phyloP scores from a whole-genome alignment of 2,113 vertebrate genomes.

The Candoia aspera region DNA sequence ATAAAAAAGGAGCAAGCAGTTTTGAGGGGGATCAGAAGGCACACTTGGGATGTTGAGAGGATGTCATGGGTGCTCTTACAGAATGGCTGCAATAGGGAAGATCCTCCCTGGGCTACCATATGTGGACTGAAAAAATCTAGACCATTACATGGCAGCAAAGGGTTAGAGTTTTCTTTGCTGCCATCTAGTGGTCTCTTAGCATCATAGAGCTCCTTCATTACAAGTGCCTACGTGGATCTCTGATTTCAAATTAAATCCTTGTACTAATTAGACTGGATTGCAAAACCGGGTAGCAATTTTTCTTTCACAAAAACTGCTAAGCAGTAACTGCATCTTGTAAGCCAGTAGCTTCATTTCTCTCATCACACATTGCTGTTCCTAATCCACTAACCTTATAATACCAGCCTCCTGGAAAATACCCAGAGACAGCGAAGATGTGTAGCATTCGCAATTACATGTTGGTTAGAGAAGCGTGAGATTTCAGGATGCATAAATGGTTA shows the following conservation, averaged over 20 bases:
- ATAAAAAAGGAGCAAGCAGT: background rate
- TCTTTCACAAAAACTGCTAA: background rate
- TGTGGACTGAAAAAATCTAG: background rate
- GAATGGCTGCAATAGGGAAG: background rate
- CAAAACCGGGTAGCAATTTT: background rate
- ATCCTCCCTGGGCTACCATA: background rate
- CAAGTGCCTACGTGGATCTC: background rate
- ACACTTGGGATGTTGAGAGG: background rate
- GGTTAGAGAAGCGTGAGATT: background rate
- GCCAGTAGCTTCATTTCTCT: background rate
- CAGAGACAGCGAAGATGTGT: background rate
- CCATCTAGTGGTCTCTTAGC: background rate
- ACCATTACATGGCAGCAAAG: background rate
- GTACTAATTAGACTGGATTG: background rate
- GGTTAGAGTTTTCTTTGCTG: background rate
- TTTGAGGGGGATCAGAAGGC: background rate
- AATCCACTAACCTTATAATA: background rate
- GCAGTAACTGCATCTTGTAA: background rate
- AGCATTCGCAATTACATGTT: background rate
- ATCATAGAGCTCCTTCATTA: background rate
- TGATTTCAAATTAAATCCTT: background rate
- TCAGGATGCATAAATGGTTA: background rate
- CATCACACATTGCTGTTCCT: background rate
- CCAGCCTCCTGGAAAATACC: background rate
- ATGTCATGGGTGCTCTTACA: background rate